Base-by-base conservation (phyloP, 2,113 vertebrate species). In the Rhineura floridana region DNA sequence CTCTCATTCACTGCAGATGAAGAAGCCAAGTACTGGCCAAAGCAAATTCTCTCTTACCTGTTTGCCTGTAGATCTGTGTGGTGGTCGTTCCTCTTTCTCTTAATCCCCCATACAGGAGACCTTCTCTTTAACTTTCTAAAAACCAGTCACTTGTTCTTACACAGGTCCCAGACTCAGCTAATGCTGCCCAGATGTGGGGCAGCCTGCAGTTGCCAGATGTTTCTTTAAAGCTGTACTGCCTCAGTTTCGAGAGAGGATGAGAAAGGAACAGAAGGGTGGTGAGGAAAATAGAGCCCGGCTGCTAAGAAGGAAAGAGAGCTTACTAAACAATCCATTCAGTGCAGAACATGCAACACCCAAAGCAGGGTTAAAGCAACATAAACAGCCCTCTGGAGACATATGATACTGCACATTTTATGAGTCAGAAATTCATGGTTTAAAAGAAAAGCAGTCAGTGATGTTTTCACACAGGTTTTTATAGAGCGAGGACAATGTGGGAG, bases 141-240 rank as follows among this genome's bases (percentile, higher is more conserved):
- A 93, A 91, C 42, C 48, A 93, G 86, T 91, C 72, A 77, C 90
- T 86, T 70, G 46, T 83, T 95, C 75, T 81, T 83, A 77, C 69
- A 92, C 84, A 90, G 33, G 67, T 91, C 83, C 1, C 8, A 83
- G 90, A 81, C 92, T 93, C 91, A 3, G 89, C 90, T 94, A 95
- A 95, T 82, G 81, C 91, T 95, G 91, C 86, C 95, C 95, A 95
- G 94, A 96, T 95, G 95, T 94, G 90, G 88, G 87, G 87, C 81
- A 17, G 81, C 84, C 72, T 2, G 55, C 72, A 88, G 90, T 89
- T 93, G 90, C 94, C 94, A 94, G 94, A 94, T 89, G 33, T 89
- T 92, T 88, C 81, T 93, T 95, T 94, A 95, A 95, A 94, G 94
- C 91, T 93, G 87, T 93, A 94, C 91, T 90, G 89, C 88, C 90